Evolutionary conservation across 2,797 vertebrate genomes (phyloP).

Genomic region (Acestrorhynchus altus): DNA sequence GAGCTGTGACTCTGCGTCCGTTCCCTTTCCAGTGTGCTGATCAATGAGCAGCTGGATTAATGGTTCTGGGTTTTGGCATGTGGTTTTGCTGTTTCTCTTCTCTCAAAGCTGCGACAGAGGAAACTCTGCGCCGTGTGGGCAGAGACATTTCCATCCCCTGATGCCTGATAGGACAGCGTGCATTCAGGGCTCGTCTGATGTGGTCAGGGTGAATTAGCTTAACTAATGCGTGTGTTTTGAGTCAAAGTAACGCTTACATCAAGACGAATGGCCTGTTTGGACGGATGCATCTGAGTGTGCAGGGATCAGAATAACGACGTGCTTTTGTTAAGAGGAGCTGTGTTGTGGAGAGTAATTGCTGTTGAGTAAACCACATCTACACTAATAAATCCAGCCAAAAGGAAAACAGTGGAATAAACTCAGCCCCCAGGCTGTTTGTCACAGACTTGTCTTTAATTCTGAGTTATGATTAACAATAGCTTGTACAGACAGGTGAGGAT

Average conservation of each 20-base stretch:
- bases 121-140: slow-evolving; percentile 25
- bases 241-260: slow-evolving; percentile 31
- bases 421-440: too few species aligned
- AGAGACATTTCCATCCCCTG: slow-evolving; percentile 23
- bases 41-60: slow-evolving; percentile 58
- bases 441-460: background rate
- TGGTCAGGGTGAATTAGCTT: slow-evolving; percentile 15
- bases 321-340: slow-evolving; percentile 1
- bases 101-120: slow-evolving; percentile 27
- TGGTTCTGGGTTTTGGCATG: slow-evolving; percentile 50
- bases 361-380: slow-evolving; percentile 5
- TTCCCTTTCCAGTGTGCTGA: slow-evolving; percentile 55
- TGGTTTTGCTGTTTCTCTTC: slow-evolving; percentile 22
- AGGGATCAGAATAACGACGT: slow-evolving; percentile 3
- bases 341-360: background rate
- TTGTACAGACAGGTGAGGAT: background rate
- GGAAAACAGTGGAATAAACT: background rate
- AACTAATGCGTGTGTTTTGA: slow-evolving; percentile 42
- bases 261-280: background rate
- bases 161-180: slow-evolving; percentile 40
- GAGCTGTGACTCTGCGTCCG: slow-evolving; percentile 64
- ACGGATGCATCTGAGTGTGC: background rate
- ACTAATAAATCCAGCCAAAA: background rate
- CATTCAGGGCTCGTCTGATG: slow-evolving; percentile 30
- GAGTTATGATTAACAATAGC: background rate